A percentile compares a stretch with the other conserved stretches of the same genome.
Evolutionary conservation across 2,888 invertebrate species (phyloP).

Genomic region (Conomelus anceps): DNA sequence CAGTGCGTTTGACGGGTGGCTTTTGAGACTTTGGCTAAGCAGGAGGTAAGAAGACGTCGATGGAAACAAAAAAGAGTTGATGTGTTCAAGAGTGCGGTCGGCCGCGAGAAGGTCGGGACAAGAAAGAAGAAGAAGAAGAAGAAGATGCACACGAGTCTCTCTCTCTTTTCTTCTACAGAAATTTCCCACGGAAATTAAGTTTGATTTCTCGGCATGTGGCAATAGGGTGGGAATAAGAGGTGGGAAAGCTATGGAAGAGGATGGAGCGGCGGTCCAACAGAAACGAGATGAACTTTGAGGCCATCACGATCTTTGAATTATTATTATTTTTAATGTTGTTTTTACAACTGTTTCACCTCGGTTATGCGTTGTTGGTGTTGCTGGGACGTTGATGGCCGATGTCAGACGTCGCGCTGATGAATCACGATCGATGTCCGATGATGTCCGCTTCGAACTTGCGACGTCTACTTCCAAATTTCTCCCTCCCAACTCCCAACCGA

Average conservation of each 20-base stretch:
- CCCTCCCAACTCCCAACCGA: neutral
- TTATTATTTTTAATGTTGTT: slow-evolving; percentile 14
- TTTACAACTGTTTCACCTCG: slow-evolving; percentile 5
- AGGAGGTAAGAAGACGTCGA: slow-evolving; percentile 11
- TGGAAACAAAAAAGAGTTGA: slow-evolving; percentile 18
- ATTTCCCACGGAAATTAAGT: slow-evolving; percentile 28
- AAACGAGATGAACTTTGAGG: slow-evolving; percentile 11
- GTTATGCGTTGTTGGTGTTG: neutral
- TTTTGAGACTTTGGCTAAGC: slow-evolving; percentile 9
- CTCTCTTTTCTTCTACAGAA: slow-evolving; percentile 2
- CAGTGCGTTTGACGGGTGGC: neutral
- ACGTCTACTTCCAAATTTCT: neutral
- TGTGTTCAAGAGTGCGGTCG: neutral
- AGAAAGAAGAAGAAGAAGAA: no score
- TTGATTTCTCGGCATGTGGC: slow-evolving; percentile 23
- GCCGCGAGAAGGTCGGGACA: neutral
- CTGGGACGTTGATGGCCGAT: neutral
- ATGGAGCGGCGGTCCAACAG: neutral
- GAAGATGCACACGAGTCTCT: neutral
- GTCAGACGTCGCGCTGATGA: slow-evolving; percentile 1
- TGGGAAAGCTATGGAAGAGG: neutral
- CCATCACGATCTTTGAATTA: slow-evolving; percentile 12
- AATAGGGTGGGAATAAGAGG: neutral
- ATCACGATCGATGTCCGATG: slow-evolving; percentile 2
- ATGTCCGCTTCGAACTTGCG: no score